Base-by-base conservation (phyloP, 2,113 vertebrate species). In the Verasper variegatus region DNA sequence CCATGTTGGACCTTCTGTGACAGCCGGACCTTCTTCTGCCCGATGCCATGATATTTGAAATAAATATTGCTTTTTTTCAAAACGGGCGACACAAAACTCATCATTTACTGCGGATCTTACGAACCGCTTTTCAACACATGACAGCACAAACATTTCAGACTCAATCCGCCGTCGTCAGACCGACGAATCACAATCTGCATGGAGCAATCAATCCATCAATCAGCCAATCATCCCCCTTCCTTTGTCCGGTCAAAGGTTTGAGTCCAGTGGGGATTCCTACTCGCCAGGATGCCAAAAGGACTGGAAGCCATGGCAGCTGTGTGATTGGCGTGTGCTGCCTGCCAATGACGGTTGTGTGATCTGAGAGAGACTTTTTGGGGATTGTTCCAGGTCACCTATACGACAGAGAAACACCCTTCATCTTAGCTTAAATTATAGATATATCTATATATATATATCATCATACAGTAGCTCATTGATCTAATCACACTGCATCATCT, bases 131-230 rank as follows among this genome's bases (percentile, higher is more conserved):
- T 71, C 13, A 45, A 69, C 76, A 89, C 90, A 91, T 91, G 92
- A 84, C 80, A 9, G 75, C 78, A 71, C 66, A 77, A 35, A 67
- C 64, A 20, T 59, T 64, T 72, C 27, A n/a, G 27, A 67, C 35
- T 66, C 49, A 23, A 78, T 63, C 20, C 21, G 27, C 45, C 71
- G 26, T 37, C 31, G 8, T 35, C 31, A 40, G 62, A 82, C 76
- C 62, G 72, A 78, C 68, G 14, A 76, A 78, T 62, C 74, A 81
- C 87, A 80, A 82, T 88, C 82, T 92, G 92, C 92, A 94, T 92
- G 92, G 84, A 92, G 88, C 89, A 88, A 90, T 84, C 87, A 80
- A 82, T 88, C 82, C 91, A 93, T 18, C 17, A 8, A 69, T 81
- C 77, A 81, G 71, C 77, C 83, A 82, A 88, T 86, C 71, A 42